Conservation (phyloP, 2,113 vertebrate species). For the Brachirus orientalis region DNA sequence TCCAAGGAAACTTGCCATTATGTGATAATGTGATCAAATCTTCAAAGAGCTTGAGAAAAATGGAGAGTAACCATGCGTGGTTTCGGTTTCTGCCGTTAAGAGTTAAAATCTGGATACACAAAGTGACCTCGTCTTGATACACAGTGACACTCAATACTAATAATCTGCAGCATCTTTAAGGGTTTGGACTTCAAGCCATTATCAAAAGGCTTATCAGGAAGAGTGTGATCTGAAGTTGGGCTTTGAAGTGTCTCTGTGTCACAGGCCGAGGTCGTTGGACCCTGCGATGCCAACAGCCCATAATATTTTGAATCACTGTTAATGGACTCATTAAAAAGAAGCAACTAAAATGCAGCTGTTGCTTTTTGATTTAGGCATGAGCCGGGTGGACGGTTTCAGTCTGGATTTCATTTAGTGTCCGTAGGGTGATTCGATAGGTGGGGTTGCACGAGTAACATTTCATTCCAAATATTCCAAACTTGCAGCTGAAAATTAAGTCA, state of each 20-base stretch:
- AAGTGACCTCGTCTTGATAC: not conserved
- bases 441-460: slow-evolving; percentile 20
- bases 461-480: not conserved
- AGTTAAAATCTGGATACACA: not conserved
- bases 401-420: slow-evolving; percentile 34
- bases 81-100: no score
- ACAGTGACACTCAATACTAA: slow-evolving; percentile 10
- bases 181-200: slow-evolving; percentile 9
- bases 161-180: slow-evolving; percentile 19
- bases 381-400: slow-evolving; percentile 6
- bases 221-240: slow-evolving; percentile 17
- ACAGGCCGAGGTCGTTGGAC: slow-evolving; percentile 9
- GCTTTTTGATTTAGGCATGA: slow-evolving; percentile 32
- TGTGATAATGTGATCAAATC: no score
- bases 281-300: slow-evolving; percentile 35
- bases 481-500: slow-evolving; percentile 35
- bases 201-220: slow-evolving; percentile 41
- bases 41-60: no score
- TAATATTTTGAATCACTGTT: slow-evolving; percentile 55
- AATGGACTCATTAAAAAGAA: slow-evolving; percentile 42
- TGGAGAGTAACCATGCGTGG: no score
- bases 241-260: slow-evolving; percentile 25
- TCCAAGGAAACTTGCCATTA: no score
- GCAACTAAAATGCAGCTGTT: slow-evolving; percentile 33
- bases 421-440: slow-evolving; percentile 13